Evolutionary conservation across 2,113 vertebrate species (phyloP), one percentile per base, ranked within the genome.

Genomic region (Ariopsis seemanni): DNA sequence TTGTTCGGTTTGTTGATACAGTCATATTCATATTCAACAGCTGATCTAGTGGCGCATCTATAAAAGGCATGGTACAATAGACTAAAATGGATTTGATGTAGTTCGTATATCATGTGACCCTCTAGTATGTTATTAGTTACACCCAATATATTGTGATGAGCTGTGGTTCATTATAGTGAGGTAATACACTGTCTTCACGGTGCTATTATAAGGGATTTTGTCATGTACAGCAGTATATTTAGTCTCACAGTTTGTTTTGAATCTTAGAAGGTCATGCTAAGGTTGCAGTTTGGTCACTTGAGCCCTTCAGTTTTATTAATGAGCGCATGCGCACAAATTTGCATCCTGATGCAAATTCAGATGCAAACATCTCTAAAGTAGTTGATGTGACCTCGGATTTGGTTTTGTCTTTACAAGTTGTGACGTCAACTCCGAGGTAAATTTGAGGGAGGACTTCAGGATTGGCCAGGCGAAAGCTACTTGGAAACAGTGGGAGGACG

Each of bases 11-110:
- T 60, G 87, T 88, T 82, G 42, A 87, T 60, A 84, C 78, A 18
- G 83, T 85, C 20, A 77, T 83, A 80, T 85, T 75, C 11, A 18
- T 83, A 85, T 88, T 63, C 5, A 83, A 90, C 89, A 93, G 84
- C 69, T 88, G 78, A 88, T 86, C 72, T 84, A 82, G 90, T 71
- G 88, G 71, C 67, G 72, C 0, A 7, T 34, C 53, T 57, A 25
- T 60, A 30, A 48, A 42, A 20, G 69, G 53, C 18, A 20, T 60
- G 17, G 12, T 85, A 15, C 30, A 48, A 74, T 42, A 74, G 30
- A 85, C 11, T 75, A 17, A 77, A 74, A 60, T 42, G 30, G 83
- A 60, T 27, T 60, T 34, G 53, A 57, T 57, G 78, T 18, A 58
- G 78, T 30, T 78, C 1, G 1, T 58, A 17, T 58, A 80, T 60